Base-by-base conservation (phyloP, 2,888 invertebrate species). In the Habroteleia sp. region DNA sequence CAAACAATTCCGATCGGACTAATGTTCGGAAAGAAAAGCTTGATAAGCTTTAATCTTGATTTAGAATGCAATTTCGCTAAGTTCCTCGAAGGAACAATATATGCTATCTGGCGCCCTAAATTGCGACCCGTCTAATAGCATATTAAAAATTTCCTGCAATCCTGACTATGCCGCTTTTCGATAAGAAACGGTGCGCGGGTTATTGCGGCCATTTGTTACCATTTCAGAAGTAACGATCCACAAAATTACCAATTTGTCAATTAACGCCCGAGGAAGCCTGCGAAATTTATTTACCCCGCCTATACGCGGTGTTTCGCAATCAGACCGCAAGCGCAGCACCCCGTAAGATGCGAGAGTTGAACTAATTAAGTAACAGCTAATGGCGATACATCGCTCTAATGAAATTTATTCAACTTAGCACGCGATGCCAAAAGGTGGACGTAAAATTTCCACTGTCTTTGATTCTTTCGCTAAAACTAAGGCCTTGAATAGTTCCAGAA, bases 201-300 rank as follows among this genome's bases (percentile, higher is more conserved):
- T 69, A 69, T 69, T 69, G 46, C 52, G 13, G 35, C 33, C 60
- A 62, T 69, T 69, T 42, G 60, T 69, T 69, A 60, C 69, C 60
- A 62, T 69, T 69, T 52, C 52, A 37, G 46, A 62, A 62, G 60
- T 60, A 69, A 77, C 65, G 74, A 33, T 46, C 65, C 65, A 62
- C 62, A 46, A 73, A 80, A 80, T 80, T 63, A 78, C 63, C 79
- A 77, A 80, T 81, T 79, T 79, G 79, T 80, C 81, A 78, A 82
- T 80, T 81, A 81, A 66, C 54, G 48, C 50, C 37, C 29, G 37
- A 33, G 33, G 33, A 56, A 68, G 66, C 33, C 23, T 33, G 29
- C 42, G 27, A 42, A 60, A 69, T 69, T 69, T 69, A 69, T 69
- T 39, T 46, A 37, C 35, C 7, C 50, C 35, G 8, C 10, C 41